Conservation (phyloP, 1,140 invertebrate genomes). For the Goniozus legneri region DNA sequence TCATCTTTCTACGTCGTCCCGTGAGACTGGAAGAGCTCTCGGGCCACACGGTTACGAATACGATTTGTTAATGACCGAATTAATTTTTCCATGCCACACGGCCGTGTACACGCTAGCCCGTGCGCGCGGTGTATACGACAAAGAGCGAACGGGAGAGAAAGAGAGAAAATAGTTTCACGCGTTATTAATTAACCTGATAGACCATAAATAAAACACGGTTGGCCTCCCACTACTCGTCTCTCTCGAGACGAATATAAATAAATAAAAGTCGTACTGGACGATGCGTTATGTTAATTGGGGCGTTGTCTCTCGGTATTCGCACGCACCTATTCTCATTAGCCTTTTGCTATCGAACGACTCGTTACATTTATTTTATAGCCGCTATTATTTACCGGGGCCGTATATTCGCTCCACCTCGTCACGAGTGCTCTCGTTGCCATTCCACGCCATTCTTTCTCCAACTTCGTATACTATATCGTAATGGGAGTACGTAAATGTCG, state of each 20-base stretch:
- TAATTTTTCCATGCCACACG: slow-evolving; percentile 35
- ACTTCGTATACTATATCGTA: neutral
- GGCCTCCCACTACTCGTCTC: slow-evolving; percentile 7
- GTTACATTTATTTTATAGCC: slow-evolving; percentile 44
- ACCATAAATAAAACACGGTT: slow-evolving; percentile 44
- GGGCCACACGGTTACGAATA: slow-evolving; percentile 27
- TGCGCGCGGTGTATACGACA: neutral
- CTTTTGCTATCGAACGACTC: slow-evolving; percentile 41
- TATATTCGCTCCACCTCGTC: neutral
- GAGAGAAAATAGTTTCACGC: slow-evolving; percentile 17
- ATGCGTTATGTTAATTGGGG: slow-evolving; percentile 57
- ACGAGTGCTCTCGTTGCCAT: neutral
- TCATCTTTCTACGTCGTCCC: slow-evolving; percentile 25
- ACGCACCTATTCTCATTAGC: slow-evolving; percentile 53
- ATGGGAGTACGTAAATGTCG: slow-evolving; percentile 16
- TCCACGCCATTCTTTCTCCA: neutral
- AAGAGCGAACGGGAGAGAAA: slow-evolving; percentile 12
- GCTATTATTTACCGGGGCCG: slow-evolving; percentile 25
- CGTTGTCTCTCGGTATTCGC: slow-evolving; percentile 48
- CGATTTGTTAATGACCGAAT: slow-evolving; percentile 41
- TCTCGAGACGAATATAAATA: slow-evolving; percentile 52
- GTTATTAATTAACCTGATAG: slow-evolving; percentile 53
- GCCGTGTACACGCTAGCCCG: slow-evolving; percentile 19
- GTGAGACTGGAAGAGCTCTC: slow-evolving; percentile 14
- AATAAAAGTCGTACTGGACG: slow-evolving; percentile 44